Evolutionary conservation across 1,140 invertebrate species (phyloP), one percentile per base, ranked within the genome.

Genomic region (Drosophila subpulchrella): DNA sequence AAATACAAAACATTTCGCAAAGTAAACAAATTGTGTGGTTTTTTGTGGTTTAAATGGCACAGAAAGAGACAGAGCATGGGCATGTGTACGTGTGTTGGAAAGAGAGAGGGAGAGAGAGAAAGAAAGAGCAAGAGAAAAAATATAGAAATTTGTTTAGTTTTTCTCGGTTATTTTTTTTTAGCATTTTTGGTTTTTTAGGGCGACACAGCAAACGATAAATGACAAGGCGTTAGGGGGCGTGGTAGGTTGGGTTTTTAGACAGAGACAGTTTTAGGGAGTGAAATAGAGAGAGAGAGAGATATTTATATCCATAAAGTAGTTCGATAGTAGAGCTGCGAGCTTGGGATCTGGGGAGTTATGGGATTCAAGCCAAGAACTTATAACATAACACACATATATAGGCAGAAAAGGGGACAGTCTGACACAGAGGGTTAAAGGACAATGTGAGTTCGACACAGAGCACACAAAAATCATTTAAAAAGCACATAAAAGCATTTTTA

Each of bases 171-270:
- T 39, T 6, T 39, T 39, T 38, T 39, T 24, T 73, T 46, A 20
- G n/a, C 13, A 32, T 50, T 42, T 34, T 38, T 36, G 41, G 24
- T 3, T 3, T 68, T 68, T 17, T 70, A 55, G 56, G 67, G 68
- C 34, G 55, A 73, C 68, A 73, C 56, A 73, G 70, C 70, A 73
- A 73, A 74, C 70, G 48, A 73, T 74, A 73, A 73, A 73, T 73
- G 70, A 73, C 56, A 73, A 73, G 70, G 70, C 70, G 48, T 46
- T 61, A 44, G 20, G 32, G 71, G 59, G 51, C 65, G 65, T 71
- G 67, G 51, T 51, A 36, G 46, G 38, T 71, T 46, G 50, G 34
- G 34, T 27, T 63, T 55, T 44, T 7, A 39, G 47, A 68, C 59
- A 67, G 47, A 62, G 30, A 67, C n/a, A 59, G 56, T 10, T 20